phyloP scores from a whole-genome alignment of 30 jellyfish, hydroid and myxozoan genomes.

The Aurelia sp. region DNA sequence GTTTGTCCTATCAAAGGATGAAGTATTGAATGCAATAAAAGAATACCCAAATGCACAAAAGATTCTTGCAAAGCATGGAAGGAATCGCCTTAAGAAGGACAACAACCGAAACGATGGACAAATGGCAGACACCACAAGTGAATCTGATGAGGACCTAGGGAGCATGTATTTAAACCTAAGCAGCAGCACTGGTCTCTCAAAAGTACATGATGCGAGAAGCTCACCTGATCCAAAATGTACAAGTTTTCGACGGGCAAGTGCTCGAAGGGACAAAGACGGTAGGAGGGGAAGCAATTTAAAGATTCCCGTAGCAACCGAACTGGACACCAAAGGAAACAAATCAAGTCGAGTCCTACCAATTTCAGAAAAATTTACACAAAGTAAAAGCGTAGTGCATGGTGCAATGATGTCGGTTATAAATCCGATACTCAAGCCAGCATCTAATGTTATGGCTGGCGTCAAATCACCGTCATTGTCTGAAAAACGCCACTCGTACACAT shows the following conservation, averaged over 20 bases:
- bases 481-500: constrained; percentile 1
- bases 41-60: constrained; percentile 94
- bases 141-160: constrained; percentile 64
- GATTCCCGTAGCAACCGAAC: constrained; percentile 23
- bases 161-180: constrained; percentile 20
- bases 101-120: constrained; percentile 71
- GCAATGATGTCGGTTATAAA: constrained; percentile 46
- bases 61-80: constrained; percentile 86
- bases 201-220: not conserved
- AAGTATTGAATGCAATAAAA: constrained; percentile 79
- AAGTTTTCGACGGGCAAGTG: constrained; percentile 37
- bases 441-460: constrained; percentile 20
- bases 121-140: constrained; percentile 72
- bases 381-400: constrained; percentile 21
- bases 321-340: constrained; percentile 2
- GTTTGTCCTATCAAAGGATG: constrained; percentile 90
- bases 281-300: constrained; percentile 20
- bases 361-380: not conserved
- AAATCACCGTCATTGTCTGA: constrained; percentile 27
- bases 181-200: constrained; percentile 18
- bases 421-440: constrained; percentile 44
- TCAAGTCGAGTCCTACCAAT: not conserved
- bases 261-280: constrained; percentile 28
- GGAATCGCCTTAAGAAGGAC: constrained; percentile 82
- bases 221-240: constrained; percentile 43